Conservation (phyloP, 2,113 vertebrate species). For the Nestor notabilis region DNA sequence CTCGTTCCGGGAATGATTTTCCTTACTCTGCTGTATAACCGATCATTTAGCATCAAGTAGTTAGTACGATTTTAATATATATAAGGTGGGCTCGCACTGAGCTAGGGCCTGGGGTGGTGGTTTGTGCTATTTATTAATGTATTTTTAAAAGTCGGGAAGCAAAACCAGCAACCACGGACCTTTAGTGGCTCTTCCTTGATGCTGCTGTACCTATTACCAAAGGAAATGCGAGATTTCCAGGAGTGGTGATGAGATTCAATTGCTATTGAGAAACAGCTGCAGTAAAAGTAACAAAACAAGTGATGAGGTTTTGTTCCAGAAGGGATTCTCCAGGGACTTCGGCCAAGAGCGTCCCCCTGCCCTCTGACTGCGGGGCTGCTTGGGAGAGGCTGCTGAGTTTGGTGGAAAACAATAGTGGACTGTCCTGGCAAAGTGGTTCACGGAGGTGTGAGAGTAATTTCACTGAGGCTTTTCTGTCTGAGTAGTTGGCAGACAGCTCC, state of each 20-base stretch:
- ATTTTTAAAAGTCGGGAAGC: neutral
- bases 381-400: neutral
- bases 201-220: neutral
- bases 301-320: neutral
- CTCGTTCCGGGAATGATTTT: neutral
- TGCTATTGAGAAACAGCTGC: neutral
- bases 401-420: neutral
- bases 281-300: neutral
- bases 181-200: neutral
- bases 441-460: neutral
- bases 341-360: fast-evolving
- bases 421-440: neutral
- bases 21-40: fast-evolving
- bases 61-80: neutral
- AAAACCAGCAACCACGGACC: fast-evolving
- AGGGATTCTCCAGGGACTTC: neutral
- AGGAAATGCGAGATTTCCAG: fast-evolving
- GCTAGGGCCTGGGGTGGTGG: neutral
- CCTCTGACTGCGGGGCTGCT: neutral
- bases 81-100: neutral
- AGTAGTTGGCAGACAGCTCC: neutral
- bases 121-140: neutral
- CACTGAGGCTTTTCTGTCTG: neutral
- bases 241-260: neutral
- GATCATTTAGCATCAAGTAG: fast-evolving